phyloP scores from a whole-genome alignment of 2,888 invertebrate species.

The Orthosia cruda region DNA sequence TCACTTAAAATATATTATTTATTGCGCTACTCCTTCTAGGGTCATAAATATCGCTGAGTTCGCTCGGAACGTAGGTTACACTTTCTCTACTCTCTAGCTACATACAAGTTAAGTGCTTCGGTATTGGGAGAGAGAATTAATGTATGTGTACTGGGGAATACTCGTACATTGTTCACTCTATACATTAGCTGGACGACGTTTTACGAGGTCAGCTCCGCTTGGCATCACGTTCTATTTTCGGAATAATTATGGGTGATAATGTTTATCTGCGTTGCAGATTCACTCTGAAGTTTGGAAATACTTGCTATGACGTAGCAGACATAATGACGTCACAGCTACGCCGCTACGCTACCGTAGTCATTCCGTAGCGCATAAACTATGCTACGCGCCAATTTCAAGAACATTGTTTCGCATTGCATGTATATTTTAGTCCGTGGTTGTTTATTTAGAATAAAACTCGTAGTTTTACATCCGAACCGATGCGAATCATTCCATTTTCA shows the following conservation, averaged over 20 bases:
- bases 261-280: constrained; percentile 32
- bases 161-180: constrained; percentile 55
- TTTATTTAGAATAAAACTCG: constrained; percentile 28
- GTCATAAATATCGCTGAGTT: constrained; percentile 67
- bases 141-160: constrained; percentile 55
- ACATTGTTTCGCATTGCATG: neutral
- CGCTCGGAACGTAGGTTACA: constrained; percentile 62
- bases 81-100: constrained; percentile 58
- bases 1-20: constrained; percentile 66
- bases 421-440: neutral
- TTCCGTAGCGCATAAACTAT: too few species aligned
- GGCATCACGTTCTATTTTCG: constrained; percentile 40
- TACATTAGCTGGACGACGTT: constrained; percentile 51
- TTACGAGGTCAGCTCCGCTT: constrained; percentile 55
- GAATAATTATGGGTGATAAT: constrained; percentile 44
- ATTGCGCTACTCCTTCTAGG: constrained; percentile 58
- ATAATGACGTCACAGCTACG: constrained; percentile 28
- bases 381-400: constrained; percentile 17
- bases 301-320: constrained; percentile 24
- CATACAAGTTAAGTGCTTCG: constrained; percentile 68
- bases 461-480: constrained; percentile 5
- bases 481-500: neutral
- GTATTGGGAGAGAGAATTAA: constrained; percentile 63
- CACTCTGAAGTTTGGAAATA: constrained; percentile 11
- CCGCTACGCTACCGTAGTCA: too few species aligned